These are phyloP conservation scores for Siderastrea radians DNA, from an alignment of 92 coral and sea anemone species.

Conservation along the genomic window DNA sequence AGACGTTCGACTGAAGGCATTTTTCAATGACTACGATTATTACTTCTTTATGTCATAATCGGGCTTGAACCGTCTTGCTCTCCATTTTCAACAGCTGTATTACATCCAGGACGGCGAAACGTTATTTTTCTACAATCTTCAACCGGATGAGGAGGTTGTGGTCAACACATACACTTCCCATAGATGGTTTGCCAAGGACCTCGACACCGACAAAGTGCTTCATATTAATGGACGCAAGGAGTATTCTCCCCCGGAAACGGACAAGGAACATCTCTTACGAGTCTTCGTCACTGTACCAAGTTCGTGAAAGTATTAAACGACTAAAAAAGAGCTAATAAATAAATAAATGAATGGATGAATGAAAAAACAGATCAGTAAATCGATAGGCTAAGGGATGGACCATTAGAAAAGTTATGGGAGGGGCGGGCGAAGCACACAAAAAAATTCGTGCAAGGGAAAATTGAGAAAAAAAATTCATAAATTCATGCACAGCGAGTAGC, in stretches of 20 bases:
- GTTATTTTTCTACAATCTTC: conserved; percentile 57
- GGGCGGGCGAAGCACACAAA: too few species aligned
- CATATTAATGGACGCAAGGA: conserved; percentile 63
- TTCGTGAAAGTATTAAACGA: conserved; percentile 21
- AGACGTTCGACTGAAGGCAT: too few species aligned
- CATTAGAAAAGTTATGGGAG: too few species aligned
- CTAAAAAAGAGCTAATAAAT: neutral
- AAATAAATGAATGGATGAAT: neutral
- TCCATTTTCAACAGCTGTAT: conserved; percentile 34
- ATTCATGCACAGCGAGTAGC: too few species aligned
- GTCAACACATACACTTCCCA: conserved; percentile 82
- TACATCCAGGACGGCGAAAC: conserved; percentile 45
- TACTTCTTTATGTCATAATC: neutral
- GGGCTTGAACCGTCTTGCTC: neutral
- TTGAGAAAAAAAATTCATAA: too few species aligned
- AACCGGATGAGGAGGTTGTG: conserved; percentile 52
- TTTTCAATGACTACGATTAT: neutral
- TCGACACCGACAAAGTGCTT: conserved; percentile 69
- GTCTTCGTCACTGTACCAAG: conserved; percentile 87
- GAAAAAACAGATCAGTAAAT: neutral
- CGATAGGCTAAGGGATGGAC: too few species aligned
- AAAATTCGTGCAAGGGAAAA: too few species aligned
- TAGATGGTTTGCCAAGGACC: conserved; percentile 84
- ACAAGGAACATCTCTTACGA: conserved; percentile 3
- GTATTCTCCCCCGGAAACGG: conserved; percentile 46